phyloP scores from a whole-genome alignment of 2,113 vertebrate genomes.

The Arvicanthis niloticus region DNA sequence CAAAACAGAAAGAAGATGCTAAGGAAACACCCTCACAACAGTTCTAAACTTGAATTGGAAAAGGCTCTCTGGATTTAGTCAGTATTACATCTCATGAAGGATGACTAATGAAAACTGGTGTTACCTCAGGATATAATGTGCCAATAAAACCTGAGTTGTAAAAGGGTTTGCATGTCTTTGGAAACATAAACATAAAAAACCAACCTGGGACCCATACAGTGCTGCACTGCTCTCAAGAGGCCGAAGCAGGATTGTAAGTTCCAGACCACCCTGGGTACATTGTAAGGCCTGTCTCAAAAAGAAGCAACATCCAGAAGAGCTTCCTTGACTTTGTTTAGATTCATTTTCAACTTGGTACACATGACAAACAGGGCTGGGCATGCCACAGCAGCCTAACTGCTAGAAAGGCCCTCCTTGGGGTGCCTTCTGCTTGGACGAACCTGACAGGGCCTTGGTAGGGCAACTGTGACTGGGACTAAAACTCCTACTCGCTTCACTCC shows the following conservation, averaged over 20 bases:
- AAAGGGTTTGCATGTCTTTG: conserved; percentile 16
- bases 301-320: not conserved
- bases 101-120: conserved; percentile 16
- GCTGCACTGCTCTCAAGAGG: not conserved
- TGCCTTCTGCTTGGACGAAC: not conserved
- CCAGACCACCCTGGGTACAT: too few species aligned
- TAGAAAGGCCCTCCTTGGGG: not conserved
- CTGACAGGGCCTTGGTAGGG: not conserved
- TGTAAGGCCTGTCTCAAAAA: not conserved
- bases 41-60: not conserved
- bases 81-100: conserved; percentile 24
- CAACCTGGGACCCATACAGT: not conserved
- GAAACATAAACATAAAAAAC: not conserved
- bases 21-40: not conserved
- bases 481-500: not conserved
- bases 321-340: not conserved
- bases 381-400: not conserved
- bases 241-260: too few species aligned
- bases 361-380: not conserved
- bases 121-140: not conserved
- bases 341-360: not conserved
- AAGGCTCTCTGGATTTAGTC: not conserved
- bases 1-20: not conserved
- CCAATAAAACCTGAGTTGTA: not conserved
- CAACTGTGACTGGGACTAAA: not conserved